Evolutionary conservation across 2,797 vertebrate genomes (phyloP).

Genomic region (Smutsia temminckii): DNA sequence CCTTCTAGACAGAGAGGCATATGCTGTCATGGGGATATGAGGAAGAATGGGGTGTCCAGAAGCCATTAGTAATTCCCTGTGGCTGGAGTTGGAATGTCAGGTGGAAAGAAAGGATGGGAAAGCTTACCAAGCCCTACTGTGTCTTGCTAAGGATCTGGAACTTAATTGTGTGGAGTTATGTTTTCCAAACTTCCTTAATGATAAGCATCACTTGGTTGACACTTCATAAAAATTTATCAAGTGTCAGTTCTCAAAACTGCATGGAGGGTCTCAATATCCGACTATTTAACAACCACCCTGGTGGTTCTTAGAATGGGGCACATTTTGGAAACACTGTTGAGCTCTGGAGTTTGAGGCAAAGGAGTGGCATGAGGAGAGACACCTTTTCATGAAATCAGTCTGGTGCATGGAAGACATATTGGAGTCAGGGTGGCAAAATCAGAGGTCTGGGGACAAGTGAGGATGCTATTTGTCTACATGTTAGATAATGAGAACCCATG

Average conservation of each 20-base stretch:
- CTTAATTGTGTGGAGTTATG: not conserved
- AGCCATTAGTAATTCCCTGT: not conserved
- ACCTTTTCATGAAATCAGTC: not conserved
- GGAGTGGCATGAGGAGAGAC: not conserved
- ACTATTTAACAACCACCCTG: not conserved
- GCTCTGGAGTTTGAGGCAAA: not conserved
- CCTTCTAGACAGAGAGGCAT: not conserved
- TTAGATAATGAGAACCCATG: not conserved
- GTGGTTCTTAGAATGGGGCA: not conserved
- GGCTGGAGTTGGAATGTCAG: not conserved
- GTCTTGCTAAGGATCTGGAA: not conserved
- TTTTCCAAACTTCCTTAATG: not conserved
- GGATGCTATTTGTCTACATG: not conserved
- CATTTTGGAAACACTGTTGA: not conserved
- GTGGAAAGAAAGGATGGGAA: not conserved
- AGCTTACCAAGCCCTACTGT: not conserved
- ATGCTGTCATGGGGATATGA: not conserved
- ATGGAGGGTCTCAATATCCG: too few species aligned
- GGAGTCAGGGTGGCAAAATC: not conserved
- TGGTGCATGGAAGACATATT: not conserved
- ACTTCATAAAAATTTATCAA: not conserved
- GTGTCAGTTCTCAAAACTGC: not conserved
- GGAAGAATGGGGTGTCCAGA: not conserved
- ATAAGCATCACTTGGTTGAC: not conserved
- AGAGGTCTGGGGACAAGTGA: not conserved